Percentiles rank a stretch among this genome's conserved stretches.
Evolutionary conservation across 2,888 invertebrate species (phyloP).

Genomic region (Diadegma fenestrale): DNA sequence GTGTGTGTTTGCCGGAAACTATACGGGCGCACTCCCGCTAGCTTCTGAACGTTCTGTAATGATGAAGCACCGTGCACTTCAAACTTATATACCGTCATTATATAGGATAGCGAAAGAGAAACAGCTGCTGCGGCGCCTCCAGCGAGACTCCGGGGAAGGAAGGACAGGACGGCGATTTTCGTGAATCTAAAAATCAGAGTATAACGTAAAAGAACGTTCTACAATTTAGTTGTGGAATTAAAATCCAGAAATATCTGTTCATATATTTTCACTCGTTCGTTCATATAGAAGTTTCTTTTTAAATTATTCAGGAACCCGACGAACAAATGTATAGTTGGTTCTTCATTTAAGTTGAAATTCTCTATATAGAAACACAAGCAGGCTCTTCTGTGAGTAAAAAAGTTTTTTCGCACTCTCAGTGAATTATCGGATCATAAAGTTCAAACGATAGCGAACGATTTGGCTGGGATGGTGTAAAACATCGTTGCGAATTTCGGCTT

Average conservation of each 20-base stretch:
- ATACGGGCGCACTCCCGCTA: conserved; percentile 44
- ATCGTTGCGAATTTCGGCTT: conserved; percentile 52
- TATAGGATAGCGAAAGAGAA: conserved; percentile 7
- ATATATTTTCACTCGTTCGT: background rate
- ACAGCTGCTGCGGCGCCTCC: conserved; percentile 57
- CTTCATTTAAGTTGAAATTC: background rate
- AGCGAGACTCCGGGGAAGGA: conserved; percentile 47
- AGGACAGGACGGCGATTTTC: conserved; percentile 59
- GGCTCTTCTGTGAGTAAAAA: conserved; percentile 33
- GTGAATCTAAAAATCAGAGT: background rate
- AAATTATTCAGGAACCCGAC: background rate
- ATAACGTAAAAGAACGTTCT: background rate
- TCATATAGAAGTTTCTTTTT: background rate
- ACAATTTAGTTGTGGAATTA: background rate
- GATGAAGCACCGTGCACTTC: conserved; percentile 53
- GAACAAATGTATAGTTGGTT: background rate
- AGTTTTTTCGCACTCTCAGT: conserved; percentile 47
- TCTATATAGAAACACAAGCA: conserved; percentile 2
- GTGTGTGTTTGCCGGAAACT: conserved; percentile 39
- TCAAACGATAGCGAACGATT: conserved; percentile 57
- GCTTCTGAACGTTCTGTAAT: conserved; percentile 48
- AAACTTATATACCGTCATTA: conserved; percentile 35
- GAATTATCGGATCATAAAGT: conserved; percentile 64
- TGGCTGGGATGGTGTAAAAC: conserved; percentile 59
- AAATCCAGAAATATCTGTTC: background rate